Evolutionary conservation across 2,888 invertebrate species (phyloP).

Genomic region (Amorpha juglandis): DNA sequence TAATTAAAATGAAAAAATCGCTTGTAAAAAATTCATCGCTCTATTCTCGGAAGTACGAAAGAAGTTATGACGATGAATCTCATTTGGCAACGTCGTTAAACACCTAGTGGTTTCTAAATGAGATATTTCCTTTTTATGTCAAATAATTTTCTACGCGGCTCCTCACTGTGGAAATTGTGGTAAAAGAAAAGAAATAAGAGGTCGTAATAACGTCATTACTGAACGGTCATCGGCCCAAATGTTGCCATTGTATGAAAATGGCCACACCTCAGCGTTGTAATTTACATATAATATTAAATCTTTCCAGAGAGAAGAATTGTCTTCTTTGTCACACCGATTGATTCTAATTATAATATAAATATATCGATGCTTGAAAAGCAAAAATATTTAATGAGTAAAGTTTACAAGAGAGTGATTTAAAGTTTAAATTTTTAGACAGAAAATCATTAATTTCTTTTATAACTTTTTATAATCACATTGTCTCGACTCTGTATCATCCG

Average conservation of each 20-base stretch:
- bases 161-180: conserved; percentile 35
- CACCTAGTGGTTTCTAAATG: conserved; percentile 21
- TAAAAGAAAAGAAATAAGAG: conserved; percentile 40
- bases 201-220: conserved; percentile 46
- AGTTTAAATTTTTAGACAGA: too few species aligned
- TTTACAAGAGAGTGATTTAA: too few species aligned
- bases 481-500: too few species aligned
- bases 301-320: not conserved
- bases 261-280: conserved; percentile 47
- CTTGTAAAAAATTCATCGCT: not conserved
- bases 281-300: conserved; percentile 49
- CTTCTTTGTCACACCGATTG: not conserved
- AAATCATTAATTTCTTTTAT: too few species aligned
- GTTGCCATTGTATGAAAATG: conserved; percentile 53
- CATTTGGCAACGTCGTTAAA: conserved; percentile 24
- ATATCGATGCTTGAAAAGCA: too few species aligned
- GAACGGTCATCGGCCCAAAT: conserved; percentile 50
- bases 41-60: conserved; percentile 27
- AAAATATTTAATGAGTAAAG: too few species aligned
- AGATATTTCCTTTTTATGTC: conserved; percentile 35
- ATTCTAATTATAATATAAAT: too few species aligned
- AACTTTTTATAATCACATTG: too few species aligned
- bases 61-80: conserved; percentile 26
- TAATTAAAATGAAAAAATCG: not conserved
- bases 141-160: conserved; percentile 37